These are phyloP conservation scores for Drosophila triauraria DNA, from an alignment of 1,140 invertebrate species.

Conservation along the genomic window DNA sequence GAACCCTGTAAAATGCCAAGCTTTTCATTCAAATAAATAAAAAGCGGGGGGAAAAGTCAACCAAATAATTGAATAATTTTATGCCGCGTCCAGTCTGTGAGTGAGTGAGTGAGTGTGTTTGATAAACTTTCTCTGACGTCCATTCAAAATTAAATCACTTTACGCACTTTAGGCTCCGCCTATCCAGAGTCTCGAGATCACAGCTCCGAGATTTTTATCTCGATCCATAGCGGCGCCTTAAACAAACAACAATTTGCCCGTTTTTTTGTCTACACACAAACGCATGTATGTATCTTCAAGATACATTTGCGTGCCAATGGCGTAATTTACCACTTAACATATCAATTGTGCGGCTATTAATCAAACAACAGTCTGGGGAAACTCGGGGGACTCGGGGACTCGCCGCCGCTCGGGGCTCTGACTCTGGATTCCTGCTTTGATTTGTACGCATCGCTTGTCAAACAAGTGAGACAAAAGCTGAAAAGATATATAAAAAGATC, in stretches of 20 bases:
- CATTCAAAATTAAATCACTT: constrained; percentile 81
- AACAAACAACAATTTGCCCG: constrained; percentile 77
- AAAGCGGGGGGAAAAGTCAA: constrained; percentile 25
- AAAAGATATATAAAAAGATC: constrained; percentile 45
- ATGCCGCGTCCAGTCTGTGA: constrained; percentile 1
- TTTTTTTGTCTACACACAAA: constrained; percentile 41
- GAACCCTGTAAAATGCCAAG: constrained; percentile 25
- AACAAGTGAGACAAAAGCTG: constrained; percentile 73
- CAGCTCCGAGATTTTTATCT: constrained; percentile 48
- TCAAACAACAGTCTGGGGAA: constrained; percentile 62
- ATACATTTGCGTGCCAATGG: constrained; percentile 82
- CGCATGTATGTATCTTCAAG: constrained; percentile 38
- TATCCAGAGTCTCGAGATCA: constrained; percentile 21
- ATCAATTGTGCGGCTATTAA: constrained; percentile 83
- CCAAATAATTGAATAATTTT: constrained; percentile 74
- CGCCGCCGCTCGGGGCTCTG: constrained; percentile 20
- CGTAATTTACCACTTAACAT: constrained; percentile 84
- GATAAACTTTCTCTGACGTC: constrained; percentile 47
- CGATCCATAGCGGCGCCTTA: constrained; percentile 72
- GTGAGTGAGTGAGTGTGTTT: constrained; percentile 39
- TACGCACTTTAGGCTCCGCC: constrained; percentile 58
- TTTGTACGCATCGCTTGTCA: constrained; percentile 83
- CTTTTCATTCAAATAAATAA: constrained; percentile 20
- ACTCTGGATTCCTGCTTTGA: constrained; percentile 74
- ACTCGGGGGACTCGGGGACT: constrained; percentile 3